Base-by-base conservation (phyloP, 2,888 invertebrate genomes). In the Trichopoda pennipes region DNA sequence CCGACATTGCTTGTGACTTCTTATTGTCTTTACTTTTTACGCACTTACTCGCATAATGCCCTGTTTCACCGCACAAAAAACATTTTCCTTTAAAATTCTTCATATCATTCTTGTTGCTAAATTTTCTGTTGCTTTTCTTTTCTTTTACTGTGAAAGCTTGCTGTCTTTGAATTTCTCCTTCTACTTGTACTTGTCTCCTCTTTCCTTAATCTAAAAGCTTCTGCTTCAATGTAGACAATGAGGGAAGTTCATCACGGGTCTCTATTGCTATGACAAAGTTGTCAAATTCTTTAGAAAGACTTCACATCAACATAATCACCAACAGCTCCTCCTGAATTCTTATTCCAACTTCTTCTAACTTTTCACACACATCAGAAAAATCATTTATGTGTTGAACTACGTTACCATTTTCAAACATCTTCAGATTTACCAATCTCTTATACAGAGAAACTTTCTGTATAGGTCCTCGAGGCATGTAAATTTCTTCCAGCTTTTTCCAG, bases 261-360 rank as follows among this genome's bases (percentile, higher is more conserved):
- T 79, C 73, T 35, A 80, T 75, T 7, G 80, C 80, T 9, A 80
- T 47, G 14, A 80, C 63, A 44, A 80, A 75, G 23, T 74, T 80
- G 17, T 74, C 74, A 42, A 42, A 80, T 14, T 58, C 17, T 38
- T 68, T 47, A 12, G 69, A 69, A 10, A 80, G 49, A 47, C 68
- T 74, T 12, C 69, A 74, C 28, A 80, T 21, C 8, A 80, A 55
- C n/a, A 80, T 74, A 44, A 74, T 80, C 4, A n/a, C 21, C 32
- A 80, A 38, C 21, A 80, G 56, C 53, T 74, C 74, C 14, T 80
- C 74, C 23, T 12, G 55, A 6, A 55, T 12, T 16, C n/a, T 9
- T 28, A 55, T 55, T 35, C 42, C 12, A 74, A 51, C 19, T 51
- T 51, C 51, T 12, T 19, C 12, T 21, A 21, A 49, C 53, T 64